phyloP scores from a whole-genome alignment of 2,113 vertebrate genomes.

The Paramormyrops kingsleyae region DNA sequence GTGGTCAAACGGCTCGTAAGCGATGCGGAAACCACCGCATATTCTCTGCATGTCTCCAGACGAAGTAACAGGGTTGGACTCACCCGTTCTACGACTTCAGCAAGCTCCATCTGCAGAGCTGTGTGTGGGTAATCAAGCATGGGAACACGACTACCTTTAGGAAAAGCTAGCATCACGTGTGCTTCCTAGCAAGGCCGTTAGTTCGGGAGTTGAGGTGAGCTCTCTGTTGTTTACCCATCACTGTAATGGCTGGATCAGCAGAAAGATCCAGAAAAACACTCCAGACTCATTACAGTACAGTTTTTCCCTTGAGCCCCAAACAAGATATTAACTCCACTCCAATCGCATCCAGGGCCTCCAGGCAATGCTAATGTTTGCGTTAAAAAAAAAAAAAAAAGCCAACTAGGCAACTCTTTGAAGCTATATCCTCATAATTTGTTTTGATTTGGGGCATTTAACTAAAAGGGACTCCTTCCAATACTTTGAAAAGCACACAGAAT shows the following conservation, averaged over 20 bases:
- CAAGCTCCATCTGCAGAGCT: neutral
- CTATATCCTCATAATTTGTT: conserved; percentile 23
- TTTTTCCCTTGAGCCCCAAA: conserved; percentile 4
- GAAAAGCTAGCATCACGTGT: neutral
- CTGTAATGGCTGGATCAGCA: conserved; percentile 30
- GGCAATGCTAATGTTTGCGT: conserved; percentile 13
- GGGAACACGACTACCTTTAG: neutral
- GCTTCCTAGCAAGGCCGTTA: neutral
- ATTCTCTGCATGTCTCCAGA: neutral
- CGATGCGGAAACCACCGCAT: neutral
- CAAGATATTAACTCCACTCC: conserved; percentile 17
- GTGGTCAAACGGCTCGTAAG: neutral
- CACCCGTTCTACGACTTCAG: neutral
- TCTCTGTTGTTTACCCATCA: conserved; percentile 6
- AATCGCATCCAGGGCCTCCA: neutral
- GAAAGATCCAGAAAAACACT: conserved; percentile 20
- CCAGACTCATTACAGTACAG: neutral
- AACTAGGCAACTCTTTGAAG: conserved; percentile 22
- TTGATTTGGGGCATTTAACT: conserved; percentile 21
- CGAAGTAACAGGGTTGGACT: neutral
- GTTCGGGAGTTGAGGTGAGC: neutral
- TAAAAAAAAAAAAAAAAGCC: conserved; percentile 18
- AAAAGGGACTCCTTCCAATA: conserved; percentile 1
- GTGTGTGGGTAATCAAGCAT: neutral
- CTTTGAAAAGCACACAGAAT: neutral